Conservation (phyloP, 2,797 vertebrate genomes). For the Picus viridis region DNA sequence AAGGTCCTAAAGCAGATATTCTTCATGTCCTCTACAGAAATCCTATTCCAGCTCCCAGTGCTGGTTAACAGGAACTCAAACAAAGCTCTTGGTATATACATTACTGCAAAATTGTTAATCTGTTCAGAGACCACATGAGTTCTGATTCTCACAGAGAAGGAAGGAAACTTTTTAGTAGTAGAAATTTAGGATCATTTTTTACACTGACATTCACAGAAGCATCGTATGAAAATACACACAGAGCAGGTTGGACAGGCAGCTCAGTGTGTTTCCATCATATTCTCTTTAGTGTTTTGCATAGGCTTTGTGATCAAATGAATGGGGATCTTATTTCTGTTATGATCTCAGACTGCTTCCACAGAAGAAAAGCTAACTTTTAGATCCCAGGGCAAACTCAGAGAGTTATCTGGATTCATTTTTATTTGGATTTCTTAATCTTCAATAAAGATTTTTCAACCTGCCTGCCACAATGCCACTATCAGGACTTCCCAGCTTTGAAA, state of each 20-base stretch:
- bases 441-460: slow-evolving; percentile 1
- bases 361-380: background rate
- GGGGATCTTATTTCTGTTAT: background rate
- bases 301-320: background rate
- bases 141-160: background rate
- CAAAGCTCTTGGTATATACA: background rate
- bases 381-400: background rate
- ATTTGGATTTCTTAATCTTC: background rate
- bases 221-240: background rate
- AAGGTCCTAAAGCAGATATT: background rate
- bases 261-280: background rate
- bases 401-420: background rate
- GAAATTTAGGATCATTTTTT: background rate
- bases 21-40: background rate
- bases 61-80: background rate
- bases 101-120: background rate
- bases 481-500: background rate
- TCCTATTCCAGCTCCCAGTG: background rate
- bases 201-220: background rate
- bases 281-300: background rate
- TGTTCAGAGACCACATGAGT: background rate
- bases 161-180: background rate
- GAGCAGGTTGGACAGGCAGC: background rate
- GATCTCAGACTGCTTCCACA: background rate
- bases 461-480: background rate